Conservation (phyloP, 2,113 vertebrate genomes). For the Pseudolaguvia tuberculata region DNA sequence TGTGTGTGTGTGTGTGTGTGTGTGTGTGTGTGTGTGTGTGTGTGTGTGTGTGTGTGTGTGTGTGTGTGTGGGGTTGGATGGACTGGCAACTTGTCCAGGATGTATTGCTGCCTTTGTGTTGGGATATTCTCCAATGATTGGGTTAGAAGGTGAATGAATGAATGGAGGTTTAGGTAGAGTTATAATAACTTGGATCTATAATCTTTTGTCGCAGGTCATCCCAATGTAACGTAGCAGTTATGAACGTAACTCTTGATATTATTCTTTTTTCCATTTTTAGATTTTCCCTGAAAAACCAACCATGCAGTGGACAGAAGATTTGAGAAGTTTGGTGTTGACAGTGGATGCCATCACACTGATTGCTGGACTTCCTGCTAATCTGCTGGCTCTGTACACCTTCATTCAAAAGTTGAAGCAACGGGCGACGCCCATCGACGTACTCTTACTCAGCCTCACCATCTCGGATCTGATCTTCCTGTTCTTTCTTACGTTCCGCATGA, state of each 20-base stretch:
- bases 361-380: conserved; percentile 66
- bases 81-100: too few relatives aligned
- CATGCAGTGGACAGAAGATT: conserved; percentile 15
- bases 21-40: too few relatives aligned
- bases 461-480: conserved; percentile 68
- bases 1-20: too few relatives aligned
- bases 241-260: not conserved
- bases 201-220: not conserved
- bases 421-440: conserved; percentile 57
- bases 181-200: not conserved
- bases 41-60: too few relatives aligned
- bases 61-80: too few relatives aligned
- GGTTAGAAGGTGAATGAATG: too few relatives aligned
- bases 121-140: too few relatives aligned
- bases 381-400: conserved; percentile 67
- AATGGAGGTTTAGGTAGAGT: not conserved
- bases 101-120: too few relatives aligned
- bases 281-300: not conserved
- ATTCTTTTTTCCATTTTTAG: not conserved
- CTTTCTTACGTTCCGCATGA: conserved; percentile 71
- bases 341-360: conserved; percentile 65
- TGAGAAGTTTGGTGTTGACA: conserved; percentile 49
- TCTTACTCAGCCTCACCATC: conserved; percentile 69
- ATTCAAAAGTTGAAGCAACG: conserved; percentile 54
- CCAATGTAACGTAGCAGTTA: not conserved